Base-by-base conservation (phyloP, 2,113 vertebrate genomes). In the human region DNA sequence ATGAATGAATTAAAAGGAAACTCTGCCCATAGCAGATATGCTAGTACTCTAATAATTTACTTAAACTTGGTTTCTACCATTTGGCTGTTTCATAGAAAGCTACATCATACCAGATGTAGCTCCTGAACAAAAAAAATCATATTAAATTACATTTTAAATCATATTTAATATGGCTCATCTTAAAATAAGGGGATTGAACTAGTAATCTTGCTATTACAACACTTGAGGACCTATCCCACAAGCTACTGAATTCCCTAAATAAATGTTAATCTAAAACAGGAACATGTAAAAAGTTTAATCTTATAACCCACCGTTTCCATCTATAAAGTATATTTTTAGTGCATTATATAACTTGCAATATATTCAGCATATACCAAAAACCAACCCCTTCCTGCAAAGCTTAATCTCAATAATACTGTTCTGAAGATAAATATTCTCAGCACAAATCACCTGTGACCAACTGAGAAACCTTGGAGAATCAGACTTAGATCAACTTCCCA, bases 311-410 rank as follows among this genome's bases (percentile, higher is more conserved):
- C n/a, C 1, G 0, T 32, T 79, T 89, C 59, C 83, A 78, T 73
- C 76, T 50, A 76, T 0, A 52, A 90, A 48, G 22, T 81, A 35
- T 48, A 80, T 72, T 55, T 68, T 82, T 70, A 43, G 92, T 59
- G 85, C 22, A 91, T 50, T 66, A 38, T 20, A 30, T 91, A 95
- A 93, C 35, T 48, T 95, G 40, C 87, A 95, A 97, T 82, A 84
- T 78, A 79, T 48, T 96, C 57, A 94, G 48, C 38, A 79, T 20
- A 91, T 40, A 66, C 32, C 76, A 89, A 94, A 92, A 89, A 76
- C 4, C 27, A 94, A 68, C 38, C 64, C 45, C 14, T 66, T 85
- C 55, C 55, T 87, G 3, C 50, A 92, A 96, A 92, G 43, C 64
- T 57, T 48, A 68, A 76, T 87, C 75, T 64, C 38, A 91, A 2